Evolutionary conservation across 2,113 vertebrate genomes (phyloP), one percentile per base, ranked within the genome.

Genomic region (Syrrhaptes paradoxus): DNA sequence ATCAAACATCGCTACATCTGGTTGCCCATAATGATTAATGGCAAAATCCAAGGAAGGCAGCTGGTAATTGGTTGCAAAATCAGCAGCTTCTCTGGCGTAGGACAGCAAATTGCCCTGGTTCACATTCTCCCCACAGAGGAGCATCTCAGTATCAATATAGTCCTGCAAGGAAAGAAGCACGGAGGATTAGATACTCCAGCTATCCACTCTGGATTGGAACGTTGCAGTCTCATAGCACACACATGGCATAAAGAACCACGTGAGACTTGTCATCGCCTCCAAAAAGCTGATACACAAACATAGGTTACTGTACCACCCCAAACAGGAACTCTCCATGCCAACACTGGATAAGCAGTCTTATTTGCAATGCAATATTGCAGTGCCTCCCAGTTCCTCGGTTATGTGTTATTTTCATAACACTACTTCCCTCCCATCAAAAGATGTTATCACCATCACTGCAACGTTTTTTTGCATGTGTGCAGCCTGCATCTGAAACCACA

Each of bases 1-100:
- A 97, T 99, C 99, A 48, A 99, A 99, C 99, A 99, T 99, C 49
- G 99, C 99, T 84, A 99, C 99, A 20, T 99, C 99, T 13, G 99
- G 98, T 93, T 99, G 99, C 63, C 98, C 98, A 1, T 98, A 98
- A 97, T 99, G 99, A 97, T 99, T 99, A 86, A 98, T 98, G 91
- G 99, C 99, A 86, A 98, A 99, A 95, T 99, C 99, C 92, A 99
- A 98, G 10, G 98, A 99, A 21, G 99, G 99, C 93, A 99, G 98
- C 94, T 99, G 99, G 97, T 99, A 99, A 94, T 99, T 98, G 80
- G 99, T 99, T 95, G 99, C 99, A 84, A 99, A 99, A 97, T 99
- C 99, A 59, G 99, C 99, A 61, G 99, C 99, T 96, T 99, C 99
- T 17, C 99, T 98, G 85, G 99, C 99, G 0, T 99, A 99, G 93